Evolutionary conservation across 2,797 vertebrate genomes (phyloP), one percentile per base, ranked within the genome.

Genomic region (Taenioides sp.): DNA sequence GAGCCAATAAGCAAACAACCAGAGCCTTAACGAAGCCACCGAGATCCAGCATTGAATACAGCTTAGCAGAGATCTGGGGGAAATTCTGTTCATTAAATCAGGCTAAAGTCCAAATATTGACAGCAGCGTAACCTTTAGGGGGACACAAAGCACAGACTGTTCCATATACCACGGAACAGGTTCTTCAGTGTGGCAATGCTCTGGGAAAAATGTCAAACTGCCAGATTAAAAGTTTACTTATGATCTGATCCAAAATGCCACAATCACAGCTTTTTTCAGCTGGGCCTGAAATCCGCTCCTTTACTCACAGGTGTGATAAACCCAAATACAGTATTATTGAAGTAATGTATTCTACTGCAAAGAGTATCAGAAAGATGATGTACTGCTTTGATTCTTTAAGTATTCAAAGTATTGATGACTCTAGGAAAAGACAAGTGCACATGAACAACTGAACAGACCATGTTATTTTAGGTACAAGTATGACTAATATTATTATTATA

Each of bases 11-110:
- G 79, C 79, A 89, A 90, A 88, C 84, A 85, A 71, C 76, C 65
- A 79, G 76, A 76, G 77, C 70, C 87, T 84, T 79, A 85, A 88
- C 73, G 50, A 88, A 88, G 80, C 84, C 79, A 72, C 43, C 73
- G 76, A 84, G 80, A 84, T 76, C 75, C 75, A 57, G 66, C 60
- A 76, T 68, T 81, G 77, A 85, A 86, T 70, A 57, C 71, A 79
- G 77, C 79, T 78, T 58, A 61, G 76, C 72, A 74, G 71, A 80
- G 70, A 86, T 83, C 63, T 80, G 65, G 49, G 64, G 80, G 69
- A 89, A 87, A 86, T 86, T 72, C 65, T 84, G 69, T 80, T 90
- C 88, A 90, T 89, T 90, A 91, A 89, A 89, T 88, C 75, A 81
- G 82, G 74, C 77, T 77, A 72, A 86, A 76, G 79, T 86, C 84